Percentiles rank a stretch among this genome's conserved stretches.
phyloP scores from a whole-genome alignment of 2,113 vertebrate genomes.

The Chamaetylas fuelleborni region DNA sequence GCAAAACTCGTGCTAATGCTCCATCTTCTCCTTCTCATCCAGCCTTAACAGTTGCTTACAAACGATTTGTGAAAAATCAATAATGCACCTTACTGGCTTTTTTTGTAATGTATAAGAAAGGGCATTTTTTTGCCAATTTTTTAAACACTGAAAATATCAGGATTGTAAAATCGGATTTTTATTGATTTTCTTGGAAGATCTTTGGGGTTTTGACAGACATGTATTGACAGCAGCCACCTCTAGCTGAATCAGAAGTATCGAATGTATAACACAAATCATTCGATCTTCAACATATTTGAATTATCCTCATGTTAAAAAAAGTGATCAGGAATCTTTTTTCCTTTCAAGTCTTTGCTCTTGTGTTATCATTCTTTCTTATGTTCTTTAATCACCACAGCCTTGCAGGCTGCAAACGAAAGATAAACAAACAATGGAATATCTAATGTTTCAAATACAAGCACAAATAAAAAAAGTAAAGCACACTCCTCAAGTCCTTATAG shows the following conservation, averaged over 20 bases:
- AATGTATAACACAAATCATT: constrained; percentile 16
- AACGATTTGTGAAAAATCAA: constrained; percentile 19
- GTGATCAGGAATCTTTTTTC: not conserved
- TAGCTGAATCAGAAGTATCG: constrained; percentile 17
- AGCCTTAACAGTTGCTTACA: not conserved
- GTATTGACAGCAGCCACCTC: constrained; percentile 26
- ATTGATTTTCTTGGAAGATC: constrained; percentile 33
- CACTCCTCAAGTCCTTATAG: not conserved
- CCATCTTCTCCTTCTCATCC: not conserved
- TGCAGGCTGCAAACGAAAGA: not conserved
- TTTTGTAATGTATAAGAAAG: constrained; percentile 16
- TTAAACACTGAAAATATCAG: constrained; percentile 29
- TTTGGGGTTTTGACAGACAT: not conserved
- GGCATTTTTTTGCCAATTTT: not conserved
- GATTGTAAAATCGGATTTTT: constrained; percentile 36
- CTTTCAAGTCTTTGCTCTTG: not conserved
- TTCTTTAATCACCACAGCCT: not conserved
- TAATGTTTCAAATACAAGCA: not conserved
- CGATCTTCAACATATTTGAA: not conserved
- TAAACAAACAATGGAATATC: constrained; percentile 1
- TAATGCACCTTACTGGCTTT: constrained; percentile 10
- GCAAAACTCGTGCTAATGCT: not conserved
- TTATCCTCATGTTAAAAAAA: not conserved
- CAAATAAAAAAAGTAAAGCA: not conserved
- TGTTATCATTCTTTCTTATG: not conserved